Evolutionary conservation across 1,140 invertebrate species (phyloP).

Genomic region (Ips nitidus): DNA sequence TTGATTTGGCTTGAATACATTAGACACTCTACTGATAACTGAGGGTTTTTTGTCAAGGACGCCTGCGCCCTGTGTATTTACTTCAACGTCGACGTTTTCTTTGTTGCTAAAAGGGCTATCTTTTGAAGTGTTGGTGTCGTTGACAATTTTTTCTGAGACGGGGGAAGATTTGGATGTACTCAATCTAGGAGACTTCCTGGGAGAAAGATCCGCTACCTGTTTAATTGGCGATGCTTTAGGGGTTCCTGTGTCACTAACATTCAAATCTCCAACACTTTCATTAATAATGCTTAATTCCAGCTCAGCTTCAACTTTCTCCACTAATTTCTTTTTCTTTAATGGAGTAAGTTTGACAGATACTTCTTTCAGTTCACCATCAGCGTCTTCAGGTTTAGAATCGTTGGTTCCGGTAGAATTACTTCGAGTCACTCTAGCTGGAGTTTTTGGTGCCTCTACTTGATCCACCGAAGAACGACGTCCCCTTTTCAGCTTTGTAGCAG

Average conservation of each 20-base stretch:
- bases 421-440: slow-evolving; percentile 7
- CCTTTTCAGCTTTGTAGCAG: neutral
- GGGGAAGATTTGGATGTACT: neutral
- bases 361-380: slow-evolving; percentile 6
- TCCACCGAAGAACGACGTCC: slow-evolving; percentile 13
- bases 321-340: slow-evolving; percentile 20
- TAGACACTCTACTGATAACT: slow-evolving; percentile 22
- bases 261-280: slow-evolving; percentile 19
- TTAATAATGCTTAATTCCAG: slow-evolving; percentile 32
- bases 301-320: slow-evolving; percentile 28
- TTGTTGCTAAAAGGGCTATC: slow-evolving; percentile 28
- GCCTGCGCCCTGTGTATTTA: neutral
- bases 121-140: slow-evolving; percentile 9
- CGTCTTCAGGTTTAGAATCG: neutral
- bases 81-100: slow-evolving; percentile 20
- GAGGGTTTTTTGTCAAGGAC: neutral
- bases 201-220: neutral
- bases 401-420: slow-evolving; percentile 2
- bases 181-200: neutral
- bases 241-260: neutral
- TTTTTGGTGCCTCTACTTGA: slow-evolving; percentile 4
- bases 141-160: too few relatives aligned
- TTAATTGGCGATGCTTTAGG: too few relatives aligned
- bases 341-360: slow-evolving; percentile 14
- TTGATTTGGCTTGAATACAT: slow-evolving; percentile 33